Conservation (phyloP, 2,797 vertebrate genomes). For the Picus viridis region DNA sequence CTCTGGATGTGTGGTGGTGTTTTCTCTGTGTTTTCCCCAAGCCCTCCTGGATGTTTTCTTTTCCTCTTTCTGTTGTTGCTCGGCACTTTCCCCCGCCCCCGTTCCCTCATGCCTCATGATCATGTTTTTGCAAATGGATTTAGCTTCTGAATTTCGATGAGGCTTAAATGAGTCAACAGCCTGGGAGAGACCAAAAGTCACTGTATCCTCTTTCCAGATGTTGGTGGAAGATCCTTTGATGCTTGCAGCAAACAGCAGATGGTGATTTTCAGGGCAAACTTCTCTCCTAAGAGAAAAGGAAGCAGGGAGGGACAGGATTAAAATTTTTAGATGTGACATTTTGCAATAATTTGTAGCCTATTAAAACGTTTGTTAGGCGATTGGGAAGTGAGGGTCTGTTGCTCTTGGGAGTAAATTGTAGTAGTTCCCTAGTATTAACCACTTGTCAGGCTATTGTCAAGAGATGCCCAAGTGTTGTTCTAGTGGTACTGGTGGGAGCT, state of each 20-base stretch:
- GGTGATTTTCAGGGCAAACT: neutral
- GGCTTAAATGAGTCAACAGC: slow-evolving; percentile 36
- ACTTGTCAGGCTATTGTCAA: neutral
- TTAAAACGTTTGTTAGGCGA: neutral
- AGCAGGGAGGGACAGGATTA: neutral
- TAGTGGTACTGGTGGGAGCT: neutral
- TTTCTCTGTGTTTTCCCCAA: neutral
- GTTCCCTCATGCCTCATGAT: neutral
- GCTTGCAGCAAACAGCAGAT: slow-evolving; percentile 43
- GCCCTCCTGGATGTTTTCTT: slow-evolving; percentile 13
- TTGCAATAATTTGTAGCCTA: neutral
- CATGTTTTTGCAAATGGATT: slow-evolving; percentile 25
- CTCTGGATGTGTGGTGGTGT: neutral
- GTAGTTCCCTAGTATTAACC: neutral
- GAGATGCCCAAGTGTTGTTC: rapidly evolving
- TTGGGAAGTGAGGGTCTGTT: neutral
- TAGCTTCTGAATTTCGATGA: slow-evolving; percentile 56
- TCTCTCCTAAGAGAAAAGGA: neutral
- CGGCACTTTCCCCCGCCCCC: neutral
- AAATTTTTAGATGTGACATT: neutral
- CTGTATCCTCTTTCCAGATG: slow-evolving; percentile 55
- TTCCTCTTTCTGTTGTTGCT: slow-evolving; percentile 14
- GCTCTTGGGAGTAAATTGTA: neutral
- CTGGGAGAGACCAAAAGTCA: slow-evolving; percentile 51
- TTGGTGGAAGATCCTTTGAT: slow-evolving; percentile 50